These are phyloP conservation scores for Scaptomyza graminum DNA, from an alignment of 1,140 invertebrate genomes.

Conservation along the genomic window DNA sequence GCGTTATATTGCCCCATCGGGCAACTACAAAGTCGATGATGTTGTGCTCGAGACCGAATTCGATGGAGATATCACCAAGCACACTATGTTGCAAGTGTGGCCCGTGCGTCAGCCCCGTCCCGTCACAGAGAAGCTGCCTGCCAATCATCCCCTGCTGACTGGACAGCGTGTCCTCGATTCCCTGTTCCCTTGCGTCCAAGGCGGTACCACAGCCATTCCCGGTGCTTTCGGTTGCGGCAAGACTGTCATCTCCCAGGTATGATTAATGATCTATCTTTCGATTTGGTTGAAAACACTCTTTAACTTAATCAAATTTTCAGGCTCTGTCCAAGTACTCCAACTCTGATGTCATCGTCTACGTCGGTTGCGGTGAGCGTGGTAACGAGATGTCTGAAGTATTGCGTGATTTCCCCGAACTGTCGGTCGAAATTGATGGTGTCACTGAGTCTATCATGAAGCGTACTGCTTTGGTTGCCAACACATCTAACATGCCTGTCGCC, in stretches of 20 bases:
- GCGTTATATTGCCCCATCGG: slow-evolving; percentile 96
- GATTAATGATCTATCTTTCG: background rate
- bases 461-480: slow-evolving; percentile 99
- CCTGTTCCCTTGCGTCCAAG: slow-evolving; percentile 99
- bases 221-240: slow-evolving; percentile 97
- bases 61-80: slow-evolving; percentile 96
- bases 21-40: slow-evolving; percentile 98
- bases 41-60: slow-evolving; percentile 98
- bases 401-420: slow-evolving; percentile 98
- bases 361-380: slow-evolving; percentile 99
- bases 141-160: slow-evolving; percentile 98
- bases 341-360: slow-evolving; percentile 99
- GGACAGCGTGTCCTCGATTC: slow-evolving; percentile 99
- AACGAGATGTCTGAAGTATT: slow-evolving; percentile 96
- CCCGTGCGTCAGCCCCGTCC: slow-evolving; percentile 99
- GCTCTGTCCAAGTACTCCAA: slow-evolving; percentile 99
- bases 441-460: slow-evolving; percentile 99
- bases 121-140: slow-evolving; percentile 98
- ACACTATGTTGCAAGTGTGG: slow-evolving; percentile 97
- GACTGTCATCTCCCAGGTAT: slow-evolving; percentile 93
- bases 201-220: slow-evolving; percentile 99
- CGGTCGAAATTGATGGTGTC: slow-evolving; percentile 97
- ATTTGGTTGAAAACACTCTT: background rate
- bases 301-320: slow-evolving; percentile 42
- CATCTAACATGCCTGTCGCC: slow-evolving; percentile 99